Base-by-base conservation (phyloP, 2,113 vertebrate species). In the Salvelinus fontinalis region DNA sequence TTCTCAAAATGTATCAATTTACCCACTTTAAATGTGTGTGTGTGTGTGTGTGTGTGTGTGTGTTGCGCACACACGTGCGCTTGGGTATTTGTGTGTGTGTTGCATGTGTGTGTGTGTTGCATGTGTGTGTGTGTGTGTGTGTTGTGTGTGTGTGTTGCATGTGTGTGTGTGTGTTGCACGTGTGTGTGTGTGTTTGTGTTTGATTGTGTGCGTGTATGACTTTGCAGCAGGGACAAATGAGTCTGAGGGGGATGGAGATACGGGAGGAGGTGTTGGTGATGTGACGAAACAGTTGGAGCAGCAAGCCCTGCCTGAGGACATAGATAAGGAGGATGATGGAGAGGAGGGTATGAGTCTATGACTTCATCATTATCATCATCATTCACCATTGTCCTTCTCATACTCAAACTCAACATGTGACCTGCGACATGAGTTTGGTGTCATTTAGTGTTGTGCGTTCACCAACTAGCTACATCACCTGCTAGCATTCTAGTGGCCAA, bases 291-390 rank as follows among this genome's bases (percentile, higher is more conserved):
- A 96, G 54, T 85, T 98, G 93, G 95, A 98, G 90, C 95, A 92
- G 81, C 96, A 97, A 86, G 89, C 89, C 4, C 87, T 98, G 86
- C 95, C 97, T 75, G 95, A 96, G 76, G 95, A 97, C 81, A 97
- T 94, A 73, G 96, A 97, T 74, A 95, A 91, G 86, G 95, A 97
- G 72, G 96, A 98, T 26, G 96, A 98, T 34, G 96, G 84, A 70
- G 92, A 98, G 77, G 97, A 98, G 92, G 97, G 97, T 95, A 92
- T 92, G 91, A 88, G 18, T 71, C n/a, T 14, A 60, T 24, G 59
- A 3, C n/a, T 62, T n/a, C 31, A 20, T 48, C 39, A 1, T 74
- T 44, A 66, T 13, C 26, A 67, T 78, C 76, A 57, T 74, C 76
- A 70, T 49, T n/a, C 39, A 44, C 39, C 39, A 11, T 44, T 44